A percentile compares a stretch with the other conserved stretches of the same genome.
These are phyloP conservation scores for Scyliorhinus canicula DNA, from an alignment of 2,797 vertebrate genomes.

Conservation along the genomic window DNA sequence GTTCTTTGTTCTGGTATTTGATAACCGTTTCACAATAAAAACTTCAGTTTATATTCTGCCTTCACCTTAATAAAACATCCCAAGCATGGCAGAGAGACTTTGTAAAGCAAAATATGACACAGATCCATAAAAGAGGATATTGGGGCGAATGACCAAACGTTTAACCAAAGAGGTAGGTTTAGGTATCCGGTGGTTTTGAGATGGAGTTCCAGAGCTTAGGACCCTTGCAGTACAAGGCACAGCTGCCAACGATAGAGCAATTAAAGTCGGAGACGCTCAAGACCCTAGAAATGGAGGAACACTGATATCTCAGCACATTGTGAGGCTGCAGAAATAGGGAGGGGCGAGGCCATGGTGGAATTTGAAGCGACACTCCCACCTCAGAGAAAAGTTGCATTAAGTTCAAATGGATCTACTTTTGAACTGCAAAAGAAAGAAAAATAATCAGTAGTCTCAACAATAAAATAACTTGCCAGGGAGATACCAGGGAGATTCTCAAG, in stretches of 20 bases:
- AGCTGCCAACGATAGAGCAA: neutral
- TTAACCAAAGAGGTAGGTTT: neutral
- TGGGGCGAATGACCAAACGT: neutral
- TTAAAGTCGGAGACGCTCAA: neutral
- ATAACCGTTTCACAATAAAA: neutral
- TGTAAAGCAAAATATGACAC: neutral
- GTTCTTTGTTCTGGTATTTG: neutral
- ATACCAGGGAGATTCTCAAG: too few relatives aligned
- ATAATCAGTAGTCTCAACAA: neutral
- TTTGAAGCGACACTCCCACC: neutral
- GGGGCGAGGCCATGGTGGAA: neutral
- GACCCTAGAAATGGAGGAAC: neutral
- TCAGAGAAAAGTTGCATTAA: neutral
- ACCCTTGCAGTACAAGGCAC: neutral
- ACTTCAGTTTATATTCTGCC: neutral
- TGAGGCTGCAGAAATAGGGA: neutral
- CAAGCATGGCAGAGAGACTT: neutral
- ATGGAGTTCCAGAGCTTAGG: neutral
- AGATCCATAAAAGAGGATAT: too few relatives aligned
- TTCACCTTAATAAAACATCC: neutral
- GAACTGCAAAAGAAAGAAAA: neutral
- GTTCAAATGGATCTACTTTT: neutral
- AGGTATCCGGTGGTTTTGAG: neutral
- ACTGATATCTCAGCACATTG: neutral
- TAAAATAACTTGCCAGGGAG: neutral